Base-by-base conservation (phyloP, 2,888 invertebrate species). In the Metallyticus violacea region DNA sequence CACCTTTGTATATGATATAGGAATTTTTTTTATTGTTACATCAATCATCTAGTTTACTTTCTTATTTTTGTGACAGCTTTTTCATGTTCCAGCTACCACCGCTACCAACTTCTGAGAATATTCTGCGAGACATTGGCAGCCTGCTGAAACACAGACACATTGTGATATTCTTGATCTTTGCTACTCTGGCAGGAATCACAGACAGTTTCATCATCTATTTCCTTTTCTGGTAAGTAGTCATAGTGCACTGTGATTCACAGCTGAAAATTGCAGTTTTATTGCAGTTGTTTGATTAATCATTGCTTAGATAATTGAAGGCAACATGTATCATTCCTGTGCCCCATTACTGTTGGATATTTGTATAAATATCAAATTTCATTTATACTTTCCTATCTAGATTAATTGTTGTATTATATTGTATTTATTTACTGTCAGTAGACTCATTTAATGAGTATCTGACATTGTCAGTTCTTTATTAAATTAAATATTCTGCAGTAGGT, bases 201-300 rank as follows among this genome's bases (percentile, higher is more conserved):
- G 97, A 97, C 89, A 95, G 96, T 84, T 96, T 97, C 91, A 94
- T 97, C 85, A 95, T 97, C 25, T 97, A 96, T 90, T 97, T 96
- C 89, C 93, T 97, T 92, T 96, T 97, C 90, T 97, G 97, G 96
- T 95, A 90, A 93, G 93, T 83, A 9, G n/a, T n/a, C n/a, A n/a
- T n/a, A n/a, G n/a, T n/a, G n/a, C n/a, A n/a, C n/a, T n/a, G n/a
- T n/a, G n/a, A n/a, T n/a, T n/a, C n/a, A n/a, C n/a, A n/a, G n/a
- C n/a, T n/a, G n/a, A n/a, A n/a, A n/a, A n/a, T n/a, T n/a, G n/a
- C n/a, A n/a, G n/a, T n/a, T n/a, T n/a, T n/a, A n/a, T n/a, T n/a
- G n/a, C n/a, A n/a, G n/a, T n/a, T n/a, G n/a, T n/a, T n/a, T n/a
- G n/a, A n/a, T n/a, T n/a, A n/a, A n/a, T n/a, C n/a, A 77, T 77